Conservation (phyloP, 2,797 vertebrate genomes). For the Schizopygopsis pylzovi region DNA sequence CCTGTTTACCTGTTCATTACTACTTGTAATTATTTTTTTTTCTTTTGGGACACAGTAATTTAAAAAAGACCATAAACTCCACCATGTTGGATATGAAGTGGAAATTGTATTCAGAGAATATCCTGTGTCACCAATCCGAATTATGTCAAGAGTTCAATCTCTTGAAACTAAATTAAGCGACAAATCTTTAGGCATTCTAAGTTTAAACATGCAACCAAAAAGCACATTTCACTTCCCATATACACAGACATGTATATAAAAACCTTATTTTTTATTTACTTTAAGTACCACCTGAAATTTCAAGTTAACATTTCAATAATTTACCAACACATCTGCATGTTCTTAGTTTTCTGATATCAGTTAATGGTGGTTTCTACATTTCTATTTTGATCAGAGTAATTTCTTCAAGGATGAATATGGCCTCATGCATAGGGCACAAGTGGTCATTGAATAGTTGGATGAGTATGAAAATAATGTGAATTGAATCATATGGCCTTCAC, state of each 20-base stretch:
- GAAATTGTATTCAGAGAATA: constrained; percentile 28
- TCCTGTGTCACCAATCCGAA: constrained; percentile 19
- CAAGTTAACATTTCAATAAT: neutral
- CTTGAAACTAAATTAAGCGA: constrained; percentile 55
- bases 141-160: constrained; percentile 24
- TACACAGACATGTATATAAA: neutral
- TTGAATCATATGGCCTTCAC: constrained; percentile 3
- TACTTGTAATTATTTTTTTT: too few species aligned
- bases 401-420: neutral
- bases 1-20: neutral
- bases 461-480: neutral
- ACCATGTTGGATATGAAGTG: constrained; percentile 19
- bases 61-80: too few species aligned
- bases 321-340: neutral
- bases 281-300: neutral
- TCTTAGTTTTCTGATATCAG: neutral
- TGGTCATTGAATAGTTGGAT: neutral
- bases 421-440: neutral
- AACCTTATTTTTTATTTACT: neutral
- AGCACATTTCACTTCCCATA: constrained; percentile 42
- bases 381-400: neutral
- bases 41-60: too few species aligned
- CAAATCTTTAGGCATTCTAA: constrained; percentile 48
- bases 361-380: neutral
- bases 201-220: constrained; percentile 53